Base-by-base conservation (phyloP, 2,888 invertebrate species). In the Mythimna ferrago region DNA sequence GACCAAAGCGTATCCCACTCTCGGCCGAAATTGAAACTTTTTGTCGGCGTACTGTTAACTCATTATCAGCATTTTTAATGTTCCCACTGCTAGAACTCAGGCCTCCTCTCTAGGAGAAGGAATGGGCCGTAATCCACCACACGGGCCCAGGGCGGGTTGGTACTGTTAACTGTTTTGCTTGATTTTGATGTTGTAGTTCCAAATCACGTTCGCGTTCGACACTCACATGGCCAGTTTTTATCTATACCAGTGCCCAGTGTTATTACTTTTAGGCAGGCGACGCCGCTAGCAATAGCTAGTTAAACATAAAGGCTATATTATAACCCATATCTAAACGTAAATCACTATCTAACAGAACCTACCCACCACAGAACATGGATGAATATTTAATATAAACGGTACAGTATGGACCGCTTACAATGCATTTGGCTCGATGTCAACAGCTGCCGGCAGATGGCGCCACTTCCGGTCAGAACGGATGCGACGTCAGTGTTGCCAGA, bases 391-490 rank as follows among this genome's bases (percentile, higher is more conserved):
- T 83, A 78, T 82, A 78, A 71, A 67, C 41, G 48, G 35, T 51
- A 63, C 66, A 67, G 54, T 62, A 71, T 76, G 58, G 32, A 10
- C 21, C 64, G 73, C 63, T 68, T 75, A 71, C 77, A 75, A 74
- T 85, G 83, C 79, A 83, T 79, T 86, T 86, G 85, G 80, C 85
- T 80, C 77, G 83, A 73, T 83, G 79, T 80, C 86, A 83, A 86
- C 84, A 77, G 76, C 56, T 84, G 86, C 48, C 65, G 61, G n/a
- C 86, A 86, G 80, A 83, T 83, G 86, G 83, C 66, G 85, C 66
- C 73, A 83, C 76, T 69, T 81, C 85, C 86, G 80, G 57, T 16
- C 71, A 75, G 73, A 51, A 58, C 84, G 83, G 80, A 84, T 70
- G 58, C 63, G 54, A 79, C 64, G 71, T 72, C 77, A 74, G 66